Evolutionary conservation across 2,888 invertebrate genomes (phyloP).

Genomic region (Lasioglossum figueresi): DNA sequence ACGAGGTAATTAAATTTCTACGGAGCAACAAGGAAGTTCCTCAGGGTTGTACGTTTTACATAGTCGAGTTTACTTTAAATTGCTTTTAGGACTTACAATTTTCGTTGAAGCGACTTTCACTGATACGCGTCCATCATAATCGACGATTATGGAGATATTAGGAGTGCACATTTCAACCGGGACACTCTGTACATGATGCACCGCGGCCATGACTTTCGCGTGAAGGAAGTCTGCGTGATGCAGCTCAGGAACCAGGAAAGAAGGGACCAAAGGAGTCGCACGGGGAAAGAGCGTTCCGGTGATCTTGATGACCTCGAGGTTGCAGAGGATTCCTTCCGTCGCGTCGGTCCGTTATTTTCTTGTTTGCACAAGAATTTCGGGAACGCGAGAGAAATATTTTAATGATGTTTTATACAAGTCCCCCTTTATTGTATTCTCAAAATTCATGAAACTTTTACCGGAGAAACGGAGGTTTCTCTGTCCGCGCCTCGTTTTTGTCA

Average conservation of each 20-base stretch:
- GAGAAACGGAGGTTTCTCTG: background rate
- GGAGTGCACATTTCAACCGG: background rate
- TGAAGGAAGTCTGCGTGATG: slow-evolving; percentile 33
- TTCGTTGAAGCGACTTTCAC: background rate
- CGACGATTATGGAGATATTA: background rate
- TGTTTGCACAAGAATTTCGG: background rate
- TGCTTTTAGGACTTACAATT: background rate
- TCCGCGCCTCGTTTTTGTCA: background rate
- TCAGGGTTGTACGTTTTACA: background rate
- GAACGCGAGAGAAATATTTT: background rate
- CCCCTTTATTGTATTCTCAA: background rate
- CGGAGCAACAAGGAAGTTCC: background rate
- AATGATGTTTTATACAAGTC: background rate
- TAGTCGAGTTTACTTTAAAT: background rate
- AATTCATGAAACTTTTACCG: background rate
- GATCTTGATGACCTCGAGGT: slow-evolving; percentile 43
- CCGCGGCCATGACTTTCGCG: slow-evolving; percentile 62
- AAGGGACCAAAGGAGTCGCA: background rate
- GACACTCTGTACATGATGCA: background rate
- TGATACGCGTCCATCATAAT: background rate
- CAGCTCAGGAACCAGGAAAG: slow-evolving; percentile 17
- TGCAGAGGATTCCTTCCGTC: slow-evolving; percentile 24
- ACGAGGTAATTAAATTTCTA: background rate
- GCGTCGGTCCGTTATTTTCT: background rate
- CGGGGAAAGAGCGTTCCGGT: slow-evolving; percentile 45